Evolutionary conservation across 1,140 invertebrate genomes (phyloP), one percentile per base, ranked within the genome.

Genomic region (Caenorhabditis tropicalis): DNA sequence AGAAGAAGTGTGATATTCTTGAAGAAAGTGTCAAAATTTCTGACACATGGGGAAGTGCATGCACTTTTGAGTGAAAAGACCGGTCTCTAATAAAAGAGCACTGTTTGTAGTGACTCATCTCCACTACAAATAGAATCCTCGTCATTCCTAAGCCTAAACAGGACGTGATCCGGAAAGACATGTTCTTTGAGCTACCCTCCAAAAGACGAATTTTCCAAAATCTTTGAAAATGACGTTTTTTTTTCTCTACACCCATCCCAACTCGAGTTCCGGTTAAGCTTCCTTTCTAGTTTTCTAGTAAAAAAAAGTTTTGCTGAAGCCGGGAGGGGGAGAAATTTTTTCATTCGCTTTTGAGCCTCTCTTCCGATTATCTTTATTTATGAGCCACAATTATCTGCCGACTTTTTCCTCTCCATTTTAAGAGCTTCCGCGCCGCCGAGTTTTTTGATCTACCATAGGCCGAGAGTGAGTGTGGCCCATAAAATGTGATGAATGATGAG

Each of bases 331-430:
- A 12, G 12, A 5, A 6, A 6, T 43, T 43, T 43, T 43, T 43
- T 12, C 39, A 43, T 43, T 43, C 12, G 6, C 21, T 65, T 36
- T 58, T 24, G 4, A 58, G 53, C 53, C 33, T 51, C n/a, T 36
- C 33, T 24, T 36, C 36, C 65, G 36, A 74, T 39, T 74, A 74
- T 74, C 29, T n/a, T 65, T 65, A 65, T 74, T 74, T 74, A 74
- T 74, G 65, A 65, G 29, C 10, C 58, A 58, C n/a, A 12, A 36
- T 65, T 36, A 65, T 65, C 0, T 51, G 15, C 49, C 5, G 21
- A 5, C 16, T 51, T 51, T 51, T 51, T 51, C 3, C n/a, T n/a
- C 21, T n/a, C 51, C 15, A 24, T 10, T n/a, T n/a, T 51, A 2
- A 0, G 6, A 51, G 29, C 9, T 9, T 7, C 19, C 24, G 4